These are phyloP conservation scores for Lithophane semibrunnea DNA, from an alignment of 2,888 invertebrate species.

Conservation along the genomic window DNA sequence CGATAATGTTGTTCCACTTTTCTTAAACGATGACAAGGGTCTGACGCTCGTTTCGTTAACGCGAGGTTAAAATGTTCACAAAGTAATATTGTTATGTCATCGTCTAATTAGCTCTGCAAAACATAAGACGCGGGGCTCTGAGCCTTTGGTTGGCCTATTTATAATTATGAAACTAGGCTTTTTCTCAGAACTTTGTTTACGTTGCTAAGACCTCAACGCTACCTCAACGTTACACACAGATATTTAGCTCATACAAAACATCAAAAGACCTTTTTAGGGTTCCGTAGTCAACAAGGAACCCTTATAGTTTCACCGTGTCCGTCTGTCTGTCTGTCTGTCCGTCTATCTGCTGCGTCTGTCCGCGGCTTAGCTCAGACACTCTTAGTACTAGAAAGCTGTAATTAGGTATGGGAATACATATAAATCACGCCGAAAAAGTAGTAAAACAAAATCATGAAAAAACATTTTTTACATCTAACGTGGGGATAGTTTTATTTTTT, in stretches of 20 bases:
- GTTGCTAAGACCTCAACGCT: not conserved
- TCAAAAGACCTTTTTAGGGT: too few species aligned
- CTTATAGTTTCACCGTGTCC: too few species aligned
- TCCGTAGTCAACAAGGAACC: too few species aligned
- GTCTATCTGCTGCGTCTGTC: too few species aligned
- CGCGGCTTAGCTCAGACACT: too few species aligned
- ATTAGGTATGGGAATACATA: too few species aligned
- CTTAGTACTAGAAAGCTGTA: too few species aligned
- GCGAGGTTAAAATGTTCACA: slow-evolving; percentile 42
- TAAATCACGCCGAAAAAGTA: too few species aligned
- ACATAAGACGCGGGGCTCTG: slow-evolving; percentile 20
- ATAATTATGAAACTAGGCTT: not conserved
- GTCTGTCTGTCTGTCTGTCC: too few species aligned
- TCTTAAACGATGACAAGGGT: slow-evolving; percentile 48
- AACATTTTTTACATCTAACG: too few species aligned
- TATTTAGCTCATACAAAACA: not conserved
- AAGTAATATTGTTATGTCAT: slow-evolving; percentile 50
- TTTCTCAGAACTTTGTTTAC: not conserved
- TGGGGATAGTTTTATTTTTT: too few species aligned
- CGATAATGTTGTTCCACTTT: slow-evolving; percentile 40
- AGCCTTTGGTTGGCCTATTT: slow-evolving; percentile 12
- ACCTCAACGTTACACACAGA: not conserved
- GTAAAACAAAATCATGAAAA: too few species aligned
- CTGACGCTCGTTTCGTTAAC: slow-evolving; percentile 41
- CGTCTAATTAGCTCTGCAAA: slow-evolving; percentile 45